Conservation (phyloP, 2,888 invertebrate species). For the Aporophyla nigra region DNA sequence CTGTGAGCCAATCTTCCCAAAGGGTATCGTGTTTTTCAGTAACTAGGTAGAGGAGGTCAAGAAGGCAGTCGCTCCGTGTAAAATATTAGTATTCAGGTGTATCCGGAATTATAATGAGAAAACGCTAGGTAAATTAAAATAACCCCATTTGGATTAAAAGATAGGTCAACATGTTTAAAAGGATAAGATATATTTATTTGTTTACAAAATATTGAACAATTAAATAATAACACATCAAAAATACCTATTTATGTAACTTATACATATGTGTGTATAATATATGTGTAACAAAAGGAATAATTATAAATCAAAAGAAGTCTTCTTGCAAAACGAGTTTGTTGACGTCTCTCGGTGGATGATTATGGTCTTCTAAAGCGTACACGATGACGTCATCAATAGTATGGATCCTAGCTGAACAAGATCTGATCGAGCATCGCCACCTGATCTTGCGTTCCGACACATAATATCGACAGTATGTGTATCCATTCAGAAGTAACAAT, state of each 20-base stretch:
- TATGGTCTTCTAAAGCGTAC: slow-evolving; percentile 48
- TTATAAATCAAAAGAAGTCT: not conserved
- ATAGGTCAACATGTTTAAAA: not conserved
- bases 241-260: not conserved
- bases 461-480: slow-evolving; percentile 65
- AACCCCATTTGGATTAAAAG: not conserved
- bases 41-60: not conserved
- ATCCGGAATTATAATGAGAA: not conserved
- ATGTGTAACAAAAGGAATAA: not conserved
- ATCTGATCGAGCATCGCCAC: slow-evolving; percentile 72
- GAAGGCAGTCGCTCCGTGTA: not conserved
- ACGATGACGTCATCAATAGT: slow-evolving; percentile 62
- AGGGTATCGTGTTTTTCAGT: not conserved
- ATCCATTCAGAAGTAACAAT: slow-evolving; percentile 68
- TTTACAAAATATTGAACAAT: not conserved
- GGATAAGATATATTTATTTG: not conserved
- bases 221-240: not conserved
- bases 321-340: not conserved
- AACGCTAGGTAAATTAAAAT: not conserved
- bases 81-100: not conserved
- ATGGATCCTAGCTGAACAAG: slow-evolving; percentile 73
- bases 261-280: not conserved
- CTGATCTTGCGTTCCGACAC: slow-evolving; percentile 67
- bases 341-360: slow-evolving; percentile 46
- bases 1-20: not conserved